Evolutionary conservation across 2,888 invertebrate species (phyloP), one percentile per base, ranked within the genome.

Genomic region (Tetropium fuscum): DNA sequence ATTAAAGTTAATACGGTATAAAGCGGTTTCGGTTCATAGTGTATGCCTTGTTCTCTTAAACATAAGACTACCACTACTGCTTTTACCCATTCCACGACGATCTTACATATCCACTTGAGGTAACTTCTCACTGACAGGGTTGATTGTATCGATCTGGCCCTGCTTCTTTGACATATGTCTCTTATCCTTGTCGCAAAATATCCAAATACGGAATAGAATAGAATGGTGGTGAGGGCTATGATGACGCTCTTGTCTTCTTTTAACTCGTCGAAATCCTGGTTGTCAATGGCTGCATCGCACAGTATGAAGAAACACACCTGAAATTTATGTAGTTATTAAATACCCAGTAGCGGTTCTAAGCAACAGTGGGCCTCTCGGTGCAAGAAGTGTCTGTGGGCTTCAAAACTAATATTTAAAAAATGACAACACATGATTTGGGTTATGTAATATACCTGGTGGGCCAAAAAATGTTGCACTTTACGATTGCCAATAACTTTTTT

Each of bases 21-120:
- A 1, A 84, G 45, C 0, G 85, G 80, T 8, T 89, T 87, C 0
- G 91, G 91, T 45, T 85, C 84, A 78, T 89, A 92, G 73, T 90
- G 85, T 58, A 91, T 87, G 19, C 91, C 82, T 16, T 90, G 91
- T 78, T 91, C 90, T 73, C 89, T 88, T 54, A 92, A 78, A 22
- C 90, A 91, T 18, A 92, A 40, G 2, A 82, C 77, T 3, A 81
- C 72, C 2, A 80, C 69, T 30, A 92, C 87, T 0, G 90, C 90
- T 80, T 92, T 92, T 7, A 90, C 89, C 89, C 91, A 91, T 78
- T 92, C 92, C 38, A 92, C 82, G 0, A 90, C 87, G 41, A 92
- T 87, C 79, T 89, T 90, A 3, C 90, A 67, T 1, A 80, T 15
- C 70, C 75, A 74, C 58, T 75, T 73, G 0, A 78, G 18, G 18